Base-by-base conservation (phyloP, 2,113 vertebrate species). In the Pandion haliaetus region DNA sequence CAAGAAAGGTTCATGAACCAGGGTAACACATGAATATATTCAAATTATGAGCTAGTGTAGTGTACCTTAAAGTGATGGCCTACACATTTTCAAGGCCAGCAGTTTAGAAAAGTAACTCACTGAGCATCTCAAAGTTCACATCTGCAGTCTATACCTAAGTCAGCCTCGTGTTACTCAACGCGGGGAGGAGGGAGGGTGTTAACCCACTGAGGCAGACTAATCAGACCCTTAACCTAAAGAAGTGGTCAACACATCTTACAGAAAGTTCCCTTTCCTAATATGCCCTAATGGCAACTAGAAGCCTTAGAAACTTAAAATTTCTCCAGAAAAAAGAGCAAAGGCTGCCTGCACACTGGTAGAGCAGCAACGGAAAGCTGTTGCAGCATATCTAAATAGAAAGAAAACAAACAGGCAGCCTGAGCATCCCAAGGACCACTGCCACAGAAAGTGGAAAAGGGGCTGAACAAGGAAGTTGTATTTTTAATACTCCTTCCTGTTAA, bases 91-190 rank as follows among this genome's bases (percentile, higher is more conserved):
- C 55, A 88, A 93, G 45, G 50, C 7, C 79, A 86, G 36, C 0
- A 2, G 70, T 71, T 94, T 40, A 38, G 76, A 71, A 84, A 88
- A 90, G 44, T 9, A 88, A 29, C 58, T 86, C 45, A 32, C 5
- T 25, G 34, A 12, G 17, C 14, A 40, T 34, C 50, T 78, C 71
- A 21, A 91, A 73, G 82, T 38, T 96, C 45, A 62, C 1, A 7
- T 50, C 49, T 77, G 21, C 32, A 93, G 31, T 34, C 78, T 62
- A 62, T 11, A 70, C 6, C 44, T 20, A 63, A 83, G 20, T 38
- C 10, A 38, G 54, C 14, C 11, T 55, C 5, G 0, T 5, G 14
- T 38, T 55, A 57, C 20, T n/a, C 38, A 65, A 5, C 0, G 3
- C 10, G 6, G 21, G 20, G 23, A 34, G 12, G 12, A 7, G 42